These are phyloP conservation scores for Scaptodrosophila lebanonensis DNA, from an alignment of 1,140 invertebrate genomes.

Conservation along the genomic window DNA sequence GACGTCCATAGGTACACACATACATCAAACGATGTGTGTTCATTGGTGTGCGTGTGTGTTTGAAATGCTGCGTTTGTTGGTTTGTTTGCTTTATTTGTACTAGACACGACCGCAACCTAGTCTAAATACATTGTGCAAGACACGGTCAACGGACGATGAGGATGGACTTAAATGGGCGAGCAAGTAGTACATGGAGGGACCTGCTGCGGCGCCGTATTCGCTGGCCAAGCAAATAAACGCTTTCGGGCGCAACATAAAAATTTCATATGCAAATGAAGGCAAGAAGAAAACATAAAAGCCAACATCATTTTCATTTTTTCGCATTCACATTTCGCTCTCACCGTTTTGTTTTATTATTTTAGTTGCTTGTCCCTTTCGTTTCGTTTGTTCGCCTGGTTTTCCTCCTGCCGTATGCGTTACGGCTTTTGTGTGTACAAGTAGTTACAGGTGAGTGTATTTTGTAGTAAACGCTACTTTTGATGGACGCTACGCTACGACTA, in stretches of 20 bases:
- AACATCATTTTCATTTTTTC: conserved; percentile 48
- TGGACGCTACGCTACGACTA: too few relatives aligned
- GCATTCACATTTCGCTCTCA: too few relatives aligned
- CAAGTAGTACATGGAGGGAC: not conserved
- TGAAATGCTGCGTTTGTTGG: conserved; percentile 7
- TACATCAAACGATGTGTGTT: conserved; percentile 21
- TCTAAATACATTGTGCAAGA: conserved; percentile 30
- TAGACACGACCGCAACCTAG: conserved; percentile 52
- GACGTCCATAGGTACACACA: conserved; percentile 14
- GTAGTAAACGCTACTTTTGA: too few relatives aligned
- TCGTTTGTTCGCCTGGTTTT: conserved; percentile 18
- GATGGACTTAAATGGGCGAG: not conserved
- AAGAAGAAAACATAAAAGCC: conserved; percentile 43
- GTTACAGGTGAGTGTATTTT: too few relatives aligned
- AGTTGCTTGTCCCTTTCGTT: conserved; percentile 1
- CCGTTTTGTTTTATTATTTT: conserved; percentile 11
- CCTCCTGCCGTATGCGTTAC: too few relatives aligned
- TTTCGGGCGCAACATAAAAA: conserved; percentile 59
- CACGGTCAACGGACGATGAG: not conserved
- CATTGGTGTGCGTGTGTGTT: not conserved
- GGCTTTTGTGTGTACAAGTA: too few relatives aligned
- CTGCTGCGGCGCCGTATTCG: not conserved
- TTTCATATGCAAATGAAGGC: conserved; percentile 72
- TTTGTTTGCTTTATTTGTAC: conserved; percentile 47
- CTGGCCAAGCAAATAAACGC: conserved; percentile 57